Evolutionary conservation across 2,888 invertebrate species (phyloP), one percentile per base, ranked within the genome.

Genomic region (Diploptera punctata): DNA sequence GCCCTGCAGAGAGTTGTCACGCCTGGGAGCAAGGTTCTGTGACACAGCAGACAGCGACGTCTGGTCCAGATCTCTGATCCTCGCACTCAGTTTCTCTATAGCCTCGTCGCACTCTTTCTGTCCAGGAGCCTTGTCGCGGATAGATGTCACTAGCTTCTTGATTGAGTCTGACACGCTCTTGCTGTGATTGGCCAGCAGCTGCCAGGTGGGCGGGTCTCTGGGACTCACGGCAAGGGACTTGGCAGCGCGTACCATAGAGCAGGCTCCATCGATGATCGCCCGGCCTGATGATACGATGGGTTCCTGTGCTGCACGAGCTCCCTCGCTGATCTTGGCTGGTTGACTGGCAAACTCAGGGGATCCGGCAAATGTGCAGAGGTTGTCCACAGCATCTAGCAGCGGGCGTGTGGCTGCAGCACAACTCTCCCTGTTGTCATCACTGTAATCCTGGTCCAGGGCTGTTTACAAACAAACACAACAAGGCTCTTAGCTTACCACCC

Each of bases 141-240:
- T 96, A 76, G 95, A 94, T 16, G 95, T 91, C 3, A 98, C 97
- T 3, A 99, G 88, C 13, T 91, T 90, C 84, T 99, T 99, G 80
- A 99, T 98, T 31, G 97, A 94, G 82, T 99, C 98, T 0, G 98
- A 98, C 0, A 99, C 98, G 67, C 91, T 92, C 82, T 97, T 98
- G 81, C 97, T 97, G 85, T 98, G 96, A 78, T 90, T 90, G 0
- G 98, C 97, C 74, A 99, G 89, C 73, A 92, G 87, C 81, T 98
- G 98, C 97, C 99, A 99, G 24, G 95, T 95, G 1, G 93, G 88
- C 2, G 97, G 93, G 84, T 99, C 98, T 76, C 92, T 91, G 0
- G 98, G 97, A 65, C 93, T 90, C 31, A 96, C 88, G 0, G 96
- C 96, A 75, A 99, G 86, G 68, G 91, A 93, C 80, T 95, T 94